Base-by-base conservation (phyloP, 2,797 vertebrate genomes). In the Periophthalmus magnuspinnatus region DNA sequence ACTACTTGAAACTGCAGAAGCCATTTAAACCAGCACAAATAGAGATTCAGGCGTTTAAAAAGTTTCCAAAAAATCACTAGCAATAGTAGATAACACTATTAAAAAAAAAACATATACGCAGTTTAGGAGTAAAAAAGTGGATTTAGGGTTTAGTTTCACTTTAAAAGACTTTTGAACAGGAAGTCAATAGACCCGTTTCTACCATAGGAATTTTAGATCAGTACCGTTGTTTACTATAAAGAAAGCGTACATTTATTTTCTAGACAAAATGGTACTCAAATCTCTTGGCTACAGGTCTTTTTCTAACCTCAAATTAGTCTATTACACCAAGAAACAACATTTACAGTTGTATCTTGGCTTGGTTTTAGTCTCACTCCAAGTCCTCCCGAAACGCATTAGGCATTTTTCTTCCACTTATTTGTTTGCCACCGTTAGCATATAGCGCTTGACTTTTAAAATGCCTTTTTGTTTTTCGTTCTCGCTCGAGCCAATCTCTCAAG, bases 371-470 rank as follows among this genome's bases (percentile, higher is more conserved):
- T 63, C 61, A 13, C 16, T 63, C 45, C n/a, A 10, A 38, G 8
- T 72, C 55, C 59, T 67, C 70, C 62, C 68, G 75, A 62, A 19
- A 60, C 7, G 2, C 32, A 60, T 19, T 36, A 59, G 54, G 57
- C 68, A 74, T 71, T 54, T 66, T 2, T 13, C 67, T 57, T 33
- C 61, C 62, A 6, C 22, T 79, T 60, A n/a, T n/a, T 57, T 78
- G 34, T 65, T 41, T 52, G 50, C 6, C 45, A 24, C 5, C 32
- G 52, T 76, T 34, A 48, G 55, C 1, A n/a, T 5, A 60, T 5
- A 60, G 65, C 50, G 61, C 17, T 16, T 33, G 67, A 5, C 5
- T 71, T 7, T 55, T 70, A 67, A 41, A 38, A 76, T 65, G 14
- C 13, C 47, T 28, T 56, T n/a, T 59, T 61, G 11, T 63, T 3